Evolutionary conservation across 2,888 invertebrate genomes (phyloP).

Genomic region (Diachrysia chrysitis): DNA sequence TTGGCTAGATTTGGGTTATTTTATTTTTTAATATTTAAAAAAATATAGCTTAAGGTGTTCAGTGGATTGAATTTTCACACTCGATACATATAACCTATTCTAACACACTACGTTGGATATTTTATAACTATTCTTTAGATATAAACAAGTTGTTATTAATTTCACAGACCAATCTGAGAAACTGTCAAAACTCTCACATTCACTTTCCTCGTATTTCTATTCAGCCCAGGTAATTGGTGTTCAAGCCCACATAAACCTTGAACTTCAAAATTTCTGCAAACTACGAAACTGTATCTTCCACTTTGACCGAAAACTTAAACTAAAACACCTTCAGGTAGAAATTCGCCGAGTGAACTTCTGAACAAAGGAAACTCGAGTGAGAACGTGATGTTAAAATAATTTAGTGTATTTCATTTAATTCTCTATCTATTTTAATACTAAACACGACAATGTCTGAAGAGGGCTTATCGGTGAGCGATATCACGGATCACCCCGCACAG

Average conservation of each 20-base stretch:
- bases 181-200: not conserved
- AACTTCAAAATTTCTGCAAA: constrained; percentile 34
- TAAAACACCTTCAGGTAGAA: constrained; percentile 30
- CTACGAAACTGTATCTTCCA: constrained; percentile 30
- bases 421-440: not conserved
- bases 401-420: not conserved
- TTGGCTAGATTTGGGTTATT: too few species aligned
- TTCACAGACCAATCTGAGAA: constrained; percentile 7
- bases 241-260: constrained; percentile 15
- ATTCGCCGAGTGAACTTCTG: constrained; percentile 34
- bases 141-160: not conserved
- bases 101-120: not conserved
- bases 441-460: not conserved
- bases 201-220: constrained; percentile 15
- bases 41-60: too few species aligned
- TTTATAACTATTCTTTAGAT: not conserved
- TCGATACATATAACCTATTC: too few species aligned
- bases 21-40: too few species aligned
- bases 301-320: constrained; percentile 37
- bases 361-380: constrained; percentile 28
- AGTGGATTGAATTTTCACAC: too few species aligned
- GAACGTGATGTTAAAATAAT: constrained; percentile 7
- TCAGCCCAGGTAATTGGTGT: constrained; percentile 24
- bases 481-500: too few species aligned
- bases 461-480: too few species aligned